These are phyloP conservation scores for Nematolebias whitei DNA, from an alignment of 2,113 vertebrate species.

Conservation along the genomic window DNA sequence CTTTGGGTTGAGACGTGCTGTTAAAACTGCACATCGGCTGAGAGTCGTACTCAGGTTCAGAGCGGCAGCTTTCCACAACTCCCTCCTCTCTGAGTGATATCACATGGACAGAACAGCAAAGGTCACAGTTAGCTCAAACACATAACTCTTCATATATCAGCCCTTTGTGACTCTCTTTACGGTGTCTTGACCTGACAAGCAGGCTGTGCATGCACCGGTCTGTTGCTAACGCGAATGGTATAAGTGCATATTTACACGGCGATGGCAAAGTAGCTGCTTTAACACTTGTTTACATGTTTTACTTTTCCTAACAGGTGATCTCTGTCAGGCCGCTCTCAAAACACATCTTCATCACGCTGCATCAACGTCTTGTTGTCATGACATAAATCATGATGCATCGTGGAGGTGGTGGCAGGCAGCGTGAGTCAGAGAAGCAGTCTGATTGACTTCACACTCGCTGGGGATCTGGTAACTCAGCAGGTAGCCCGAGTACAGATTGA, in stretches of 20 bases:
- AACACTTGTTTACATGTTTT: slow-evolving; percentile 24
- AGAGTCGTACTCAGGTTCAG: slow-evolving; percentile 32
- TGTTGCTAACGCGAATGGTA: slow-evolving; percentile 11
- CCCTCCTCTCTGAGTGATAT: slow-evolving; percentile 56
- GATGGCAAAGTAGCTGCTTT: neutral
- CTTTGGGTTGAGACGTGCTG: slow-evolving; percentile 1
- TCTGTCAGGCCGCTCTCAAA: slow-evolving; percentile 29
- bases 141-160: slow-evolving; percentile 64
- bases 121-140: slow-evolving; percentile 63
- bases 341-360: slow-evolving; percentile 42
- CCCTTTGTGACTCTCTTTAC: slow-evolving; percentile 58
- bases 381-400: slow-evolving; percentile 64
- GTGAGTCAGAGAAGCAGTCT: slow-evolving; percentile 72
- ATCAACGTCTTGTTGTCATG: slow-evolving; percentile 41
- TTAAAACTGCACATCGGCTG: slow-evolving; percentile 8
- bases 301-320: slow-evolving; percentile 37
- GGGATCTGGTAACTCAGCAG: slow-evolving; percentile 80
- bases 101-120: slow-evolving; percentile 62
- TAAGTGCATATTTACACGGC: slow-evolving; percentile 6
- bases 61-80: slow-evolving; percentile 37
- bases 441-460: slow-evolving; percentile 75
- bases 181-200: slow-evolving; percentile 51
- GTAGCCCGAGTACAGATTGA: slow-evolving; percentile 74
- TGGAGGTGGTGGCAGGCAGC: slow-evolving; percentile 67
- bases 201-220: slow-evolving; percentile 1